Base-by-base conservation (phyloP, 2,888 invertebrate genomes). In the Stomorhina lunata region DNA sequence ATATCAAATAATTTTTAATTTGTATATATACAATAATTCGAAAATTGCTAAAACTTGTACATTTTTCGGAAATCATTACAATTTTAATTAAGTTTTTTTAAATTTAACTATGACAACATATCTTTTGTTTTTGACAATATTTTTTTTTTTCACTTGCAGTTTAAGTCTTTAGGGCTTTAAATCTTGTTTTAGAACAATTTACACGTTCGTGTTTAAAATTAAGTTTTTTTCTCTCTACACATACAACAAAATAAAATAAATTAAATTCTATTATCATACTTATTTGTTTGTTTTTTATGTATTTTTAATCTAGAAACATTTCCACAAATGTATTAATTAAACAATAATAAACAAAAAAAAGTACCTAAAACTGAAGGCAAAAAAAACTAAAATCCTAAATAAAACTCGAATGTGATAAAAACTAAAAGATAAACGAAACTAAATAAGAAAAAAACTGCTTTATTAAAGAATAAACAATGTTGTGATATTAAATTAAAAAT, bases 301-400 rank as follows among this genome's bases (percentile, higher is more conserved):
- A 77, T 79, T 73, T 63, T 66, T 81, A 59, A 78, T 82, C 80
- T 86, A 88, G 86, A 87, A 87, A 86, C 88, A 87, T 88, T 88
- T 85, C 86, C 88, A 86, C 88, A 88, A 86, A 76, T 82, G 82
- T 79, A 79, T 75, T 82, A 82, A 81, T 69, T 75, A 73, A 66
- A 69, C 65, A 75, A 72, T 55, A 73, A 63, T 79, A 29, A 72
- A 53, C 40, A 48, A 71, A 68, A 53, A 65, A 76, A 45, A 32
- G 45, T 76, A 57, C 17, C 17, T 5, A 12, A 59, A 73, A 15
- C 40, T 45, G 68, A 66, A 57, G 50, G 53, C 37, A 43, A 78
- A 76, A 48, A 50, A 43, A 43, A 71, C n/a, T 34, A 65, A 78
- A 43, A 83, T 66, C 65, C 63, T 77, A 84, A 86, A 84, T 75